A percentile compares a stretch with the other conserved stretches of the same genome.
Conservation (phyloP, 2,797 vertebrate genomes). For the Sphenopsis melanotis region DNA sequence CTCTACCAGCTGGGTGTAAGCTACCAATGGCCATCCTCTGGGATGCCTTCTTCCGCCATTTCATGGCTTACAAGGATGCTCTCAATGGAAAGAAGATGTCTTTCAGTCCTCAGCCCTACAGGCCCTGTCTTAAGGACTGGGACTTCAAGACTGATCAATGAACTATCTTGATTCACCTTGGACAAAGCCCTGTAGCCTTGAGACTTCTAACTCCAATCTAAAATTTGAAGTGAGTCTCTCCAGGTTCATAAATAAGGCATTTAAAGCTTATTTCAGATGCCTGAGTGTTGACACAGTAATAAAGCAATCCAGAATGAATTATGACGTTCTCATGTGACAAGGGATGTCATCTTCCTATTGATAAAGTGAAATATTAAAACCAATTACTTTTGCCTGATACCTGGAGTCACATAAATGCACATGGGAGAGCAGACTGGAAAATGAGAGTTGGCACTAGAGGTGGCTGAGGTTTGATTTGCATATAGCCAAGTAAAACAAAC, state of each 20-base stretch:
- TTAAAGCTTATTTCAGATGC: neutral
- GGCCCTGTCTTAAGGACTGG: neutral
- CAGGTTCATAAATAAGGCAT: neutral
- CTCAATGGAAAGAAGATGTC: neutral
- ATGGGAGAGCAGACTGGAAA: neutral
- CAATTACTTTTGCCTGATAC: neutral
- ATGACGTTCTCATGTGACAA: neutral
- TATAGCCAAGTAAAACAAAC: neutral
- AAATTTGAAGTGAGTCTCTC: neutral
- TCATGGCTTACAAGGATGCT: neutral
- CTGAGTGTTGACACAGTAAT: neutral
- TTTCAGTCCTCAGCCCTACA: neutral
- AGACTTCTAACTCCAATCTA: neutral
- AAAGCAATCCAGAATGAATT: conserved; percentile 10
- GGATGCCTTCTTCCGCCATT: neutral
- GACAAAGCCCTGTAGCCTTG: neutral
- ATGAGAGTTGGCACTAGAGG: neutral
- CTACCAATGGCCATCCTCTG: neutral
- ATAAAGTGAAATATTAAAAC: conserved; percentile 48
- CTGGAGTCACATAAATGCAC: neutral
- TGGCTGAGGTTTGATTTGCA: conserved; percentile 1
- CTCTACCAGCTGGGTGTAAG: neutral
- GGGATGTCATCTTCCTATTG: neutral
- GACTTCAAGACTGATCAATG: fast-evolving
- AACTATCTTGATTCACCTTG: neutral